phyloP scores from a whole-genome alignment of 2,113 vertebrate genomes.

The Lonchura striata region DNA sequence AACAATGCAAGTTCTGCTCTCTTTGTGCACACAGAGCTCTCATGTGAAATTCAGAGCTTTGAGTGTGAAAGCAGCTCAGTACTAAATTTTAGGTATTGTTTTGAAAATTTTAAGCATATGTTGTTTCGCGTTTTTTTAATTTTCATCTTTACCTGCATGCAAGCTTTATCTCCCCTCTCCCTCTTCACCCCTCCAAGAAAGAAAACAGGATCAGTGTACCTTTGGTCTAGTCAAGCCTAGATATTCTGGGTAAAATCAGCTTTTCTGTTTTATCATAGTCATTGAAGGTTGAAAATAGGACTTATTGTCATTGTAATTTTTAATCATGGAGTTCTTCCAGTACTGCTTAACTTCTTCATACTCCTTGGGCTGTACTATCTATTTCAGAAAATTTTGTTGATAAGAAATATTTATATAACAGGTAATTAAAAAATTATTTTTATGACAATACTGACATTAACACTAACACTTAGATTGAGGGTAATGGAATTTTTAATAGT shows the following conservation, averaged over 20 bases:
- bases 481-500: background rate
- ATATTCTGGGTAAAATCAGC: background rate
- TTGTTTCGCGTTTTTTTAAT: background rate
- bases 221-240: background rate
- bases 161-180: background rate
- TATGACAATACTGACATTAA: background rate
- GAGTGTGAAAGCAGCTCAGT: background rate
- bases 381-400: background rate
- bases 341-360: background rate
- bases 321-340: background rate
- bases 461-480: background rate
- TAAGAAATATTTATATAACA: background rate
- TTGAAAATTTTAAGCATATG: background rate
- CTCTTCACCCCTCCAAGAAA: background rate
- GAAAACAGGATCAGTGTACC: background rate
- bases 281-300: background rate
- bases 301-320: background rate
- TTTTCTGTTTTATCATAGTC: background rate
- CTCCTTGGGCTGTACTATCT: background rate
- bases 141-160: background rate
- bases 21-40: background rate
- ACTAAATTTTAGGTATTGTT: background rate
- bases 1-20: background rate
- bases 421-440: background rate
- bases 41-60: background rate